These are phyloP conservation scores for Tolypeutes matacus DNA, from an alignment of 2,797 vertebrate species.

Conservation along the genomic window DNA sequence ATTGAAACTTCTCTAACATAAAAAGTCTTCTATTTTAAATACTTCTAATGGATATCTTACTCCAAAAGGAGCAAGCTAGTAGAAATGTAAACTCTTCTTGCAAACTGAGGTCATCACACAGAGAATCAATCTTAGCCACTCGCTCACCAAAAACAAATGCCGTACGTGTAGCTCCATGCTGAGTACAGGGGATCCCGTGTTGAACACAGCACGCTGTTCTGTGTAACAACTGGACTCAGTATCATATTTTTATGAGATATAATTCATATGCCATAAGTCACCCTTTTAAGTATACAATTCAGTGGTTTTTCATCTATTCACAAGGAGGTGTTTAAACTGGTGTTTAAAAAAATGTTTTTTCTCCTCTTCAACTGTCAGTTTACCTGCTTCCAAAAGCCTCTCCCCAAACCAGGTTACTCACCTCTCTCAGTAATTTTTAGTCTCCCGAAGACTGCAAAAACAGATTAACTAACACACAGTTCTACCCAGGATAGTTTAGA, in stretches of 20 bases:
- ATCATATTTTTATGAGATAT: neutral
- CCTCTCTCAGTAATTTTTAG: neutral
- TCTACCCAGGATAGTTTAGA: neutral
- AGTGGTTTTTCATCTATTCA: neutral
- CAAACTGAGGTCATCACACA: neutral
- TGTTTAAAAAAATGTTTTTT: neutral
- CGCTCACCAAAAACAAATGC: neutral
- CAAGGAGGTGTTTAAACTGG: neutral
- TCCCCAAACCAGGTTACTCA: neutral
- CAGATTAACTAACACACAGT: neutral
- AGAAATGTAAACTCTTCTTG: neutral
- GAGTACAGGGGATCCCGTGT: accelerated
- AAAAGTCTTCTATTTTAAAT: neutral
- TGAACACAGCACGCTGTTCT: accelerated
- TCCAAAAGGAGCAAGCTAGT: neutral
- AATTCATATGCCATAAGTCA: neutral
- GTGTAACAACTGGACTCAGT: neutral
- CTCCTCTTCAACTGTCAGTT: neutral
- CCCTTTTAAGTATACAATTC: neutral
- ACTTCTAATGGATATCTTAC: neutral
- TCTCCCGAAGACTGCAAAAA: neutral
- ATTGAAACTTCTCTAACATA: neutral
- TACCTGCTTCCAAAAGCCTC: neutral
- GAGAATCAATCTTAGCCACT: neutral
- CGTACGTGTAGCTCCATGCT: neutral